These are phyloP conservation scores for Asteroscopus sphinx DNA, from an alignment of 2,888 invertebrate genomes.

Conservation along the genomic window DNA sequence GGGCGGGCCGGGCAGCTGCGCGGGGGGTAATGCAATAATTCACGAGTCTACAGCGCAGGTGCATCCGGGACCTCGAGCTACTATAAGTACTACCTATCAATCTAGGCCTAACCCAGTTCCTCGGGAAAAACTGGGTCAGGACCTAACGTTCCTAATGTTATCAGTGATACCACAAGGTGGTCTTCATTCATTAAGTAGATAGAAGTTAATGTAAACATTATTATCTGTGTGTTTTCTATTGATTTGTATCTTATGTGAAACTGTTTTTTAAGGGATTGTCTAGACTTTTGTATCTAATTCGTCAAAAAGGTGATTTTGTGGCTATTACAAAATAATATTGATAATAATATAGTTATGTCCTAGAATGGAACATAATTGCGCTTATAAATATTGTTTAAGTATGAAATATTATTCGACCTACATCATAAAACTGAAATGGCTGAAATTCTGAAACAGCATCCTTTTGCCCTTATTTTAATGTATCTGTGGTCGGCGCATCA, in stretches of 20 bases:
- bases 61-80: slow-evolving; percentile 68
- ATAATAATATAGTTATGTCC: slow-evolving; percentile 13
- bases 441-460: slow-evolving; percentile 14
- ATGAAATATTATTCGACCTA: slow-evolving; percentile 33
- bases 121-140: slow-evolving; percentile 20
- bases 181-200: slow-evolving; percentile 38
- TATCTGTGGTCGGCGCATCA: too few species aligned
- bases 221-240: slow-evolving; percentile 26
- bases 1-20: slow-evolving; percentile 43
- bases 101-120: slow-evolving; percentile 55
- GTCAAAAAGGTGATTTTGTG: background rate
- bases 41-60: slow-evolving; percentile 79
- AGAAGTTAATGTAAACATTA: slow-evolving; percentile 33
- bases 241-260: slow-evolving; percentile 15
- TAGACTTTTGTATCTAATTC: slow-evolving; percentile 9
- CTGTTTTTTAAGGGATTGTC: slow-evolving; percentile 10
- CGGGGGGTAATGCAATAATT: slow-evolving; percentile 70
- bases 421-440: slow-evolving; percentile 15
- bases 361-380: slow-evolving; percentile 18
- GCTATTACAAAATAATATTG: slow-evolving; percentile 12
- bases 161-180: slow-evolving; percentile 55
- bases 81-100: slow-evolving; percentile 25
- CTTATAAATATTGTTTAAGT: slow-evolving; percentile 23
- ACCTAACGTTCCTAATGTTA: slow-evolving; percentile 40
- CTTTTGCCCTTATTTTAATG: too few species aligned